Percentiles rank a stretch among this genome's conserved stretches.
phyloP scores from a whole-genome alignment of 2,113 vertebrate genomes.

The Heterochromis multidens region DNA sequence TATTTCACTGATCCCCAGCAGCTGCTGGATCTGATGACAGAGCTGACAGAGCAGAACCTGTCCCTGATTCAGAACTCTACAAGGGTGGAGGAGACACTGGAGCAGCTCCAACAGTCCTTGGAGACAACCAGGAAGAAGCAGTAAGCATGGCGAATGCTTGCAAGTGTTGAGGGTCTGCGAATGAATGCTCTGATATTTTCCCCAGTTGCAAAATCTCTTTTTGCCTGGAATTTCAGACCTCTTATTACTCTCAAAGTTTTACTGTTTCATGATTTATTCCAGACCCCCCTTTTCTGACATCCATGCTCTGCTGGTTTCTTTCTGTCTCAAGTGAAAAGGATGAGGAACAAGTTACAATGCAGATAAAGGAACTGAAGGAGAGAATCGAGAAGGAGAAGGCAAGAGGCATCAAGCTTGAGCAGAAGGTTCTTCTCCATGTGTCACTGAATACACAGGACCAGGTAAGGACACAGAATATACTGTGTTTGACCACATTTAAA shows the following conservation, averaged over 20 bases:
- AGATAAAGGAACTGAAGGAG: constrained; percentile 68
- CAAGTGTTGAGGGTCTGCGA: not conserved
- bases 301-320: not conserved
- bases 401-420: constrained; percentile 74
- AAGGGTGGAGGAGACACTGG: constrained; percentile 77
- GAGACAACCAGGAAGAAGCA: constrained; percentile 71
- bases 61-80: constrained; percentile 84
- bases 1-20: constrained; percentile 91
- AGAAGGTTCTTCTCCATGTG: constrained; percentile 77
- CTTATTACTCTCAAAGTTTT: not conserved
- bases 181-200: not conserved
- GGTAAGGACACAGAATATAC: constrained; percentile 59
- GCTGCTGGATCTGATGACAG: constrained; percentile 79
- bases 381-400: constrained; percentile 77
- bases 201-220: not conserved
- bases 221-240: not conserved
- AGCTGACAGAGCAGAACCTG: constrained; percentile 87
- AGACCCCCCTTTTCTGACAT: not conserved
- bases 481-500: not conserved
- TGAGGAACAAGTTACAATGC: constrained; percentile 71
- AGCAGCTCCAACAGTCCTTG: constrained; percentile 73
- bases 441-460: constrained; percentile 76
- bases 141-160: constrained; percentile 64
- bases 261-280: not conserved
- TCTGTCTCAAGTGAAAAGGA: constrained; percentile 77